phyloP scores from a whole-genome alignment of 2,888 invertebrate species.

The Ceraclea dissimilis region DNA sequence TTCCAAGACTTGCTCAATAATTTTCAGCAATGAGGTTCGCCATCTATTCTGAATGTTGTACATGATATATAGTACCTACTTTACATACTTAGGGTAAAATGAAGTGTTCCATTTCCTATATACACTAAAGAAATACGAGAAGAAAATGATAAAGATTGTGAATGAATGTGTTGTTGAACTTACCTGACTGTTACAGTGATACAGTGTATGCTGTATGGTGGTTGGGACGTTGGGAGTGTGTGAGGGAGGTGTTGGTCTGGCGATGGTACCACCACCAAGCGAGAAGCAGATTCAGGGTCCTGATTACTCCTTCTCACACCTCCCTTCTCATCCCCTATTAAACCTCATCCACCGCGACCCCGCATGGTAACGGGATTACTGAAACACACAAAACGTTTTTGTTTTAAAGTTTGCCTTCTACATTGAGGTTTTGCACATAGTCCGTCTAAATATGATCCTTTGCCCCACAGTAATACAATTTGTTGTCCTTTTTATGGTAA shows the following conservation, averaged over 20 bases:
- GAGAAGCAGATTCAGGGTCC: conserved; percentile 10
- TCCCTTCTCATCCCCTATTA: conserved; percentile 1
- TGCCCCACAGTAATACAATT: too few relatives aligned
- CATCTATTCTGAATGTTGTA: too few relatives aligned
- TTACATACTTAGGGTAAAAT: too few relatives aligned
- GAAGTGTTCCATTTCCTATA: too few relatives aligned
- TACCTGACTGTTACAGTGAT: neutral
- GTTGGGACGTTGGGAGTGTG: neutral
- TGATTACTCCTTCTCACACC: conserved; percentile 10
- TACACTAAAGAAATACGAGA: neutral
- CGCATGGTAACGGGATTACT: neutral
- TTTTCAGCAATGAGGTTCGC: too few relatives aligned
- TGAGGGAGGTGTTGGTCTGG: neutral
- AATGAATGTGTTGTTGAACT: neutral
- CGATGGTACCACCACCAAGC: neutral
- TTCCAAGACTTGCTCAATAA: too few relatives aligned
- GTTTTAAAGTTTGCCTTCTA: too few relatives aligned
- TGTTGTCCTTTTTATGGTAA: too few relatives aligned
- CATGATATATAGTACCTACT: too few relatives aligned
- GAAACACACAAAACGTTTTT: neutral
- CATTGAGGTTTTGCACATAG: too few relatives aligned
- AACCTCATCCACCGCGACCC: neutral
- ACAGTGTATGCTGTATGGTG: neutral
- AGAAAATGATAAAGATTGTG: neutral
- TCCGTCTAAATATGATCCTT: too few relatives aligned